These are phyloP conservation scores for Neuroterus valhalla DNA, from an alignment of 1,140 invertebrate genomes.

Conservation along the genomic window DNA sequence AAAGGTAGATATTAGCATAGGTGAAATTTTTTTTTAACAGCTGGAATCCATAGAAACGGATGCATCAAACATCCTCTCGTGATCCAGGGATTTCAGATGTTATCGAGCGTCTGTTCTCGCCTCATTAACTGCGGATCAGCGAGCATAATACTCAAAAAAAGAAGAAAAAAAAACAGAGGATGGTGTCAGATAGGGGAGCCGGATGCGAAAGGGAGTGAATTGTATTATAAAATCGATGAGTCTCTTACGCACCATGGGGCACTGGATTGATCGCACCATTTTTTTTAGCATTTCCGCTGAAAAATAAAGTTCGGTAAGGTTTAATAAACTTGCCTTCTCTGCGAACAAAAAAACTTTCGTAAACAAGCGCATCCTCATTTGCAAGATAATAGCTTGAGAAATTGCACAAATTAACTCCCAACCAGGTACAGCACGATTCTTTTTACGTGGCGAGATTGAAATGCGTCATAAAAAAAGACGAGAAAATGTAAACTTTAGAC, in stretches of 20 bases:
- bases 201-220: constrained; percentile 45
- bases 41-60: background rate
- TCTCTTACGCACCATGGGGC: constrained; percentile 51
- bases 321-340: constrained; percentile 19
- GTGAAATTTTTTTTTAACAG: background rate
- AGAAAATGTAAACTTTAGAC: constrained; percentile 3
- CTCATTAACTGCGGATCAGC: constrained; percentile 69
- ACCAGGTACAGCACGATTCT: background rate
- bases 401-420: constrained; percentile 19
- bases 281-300: background rate
- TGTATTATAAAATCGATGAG: constrained; percentile 68
- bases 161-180: constrained; percentile 47
- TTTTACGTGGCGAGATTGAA: constrained; percentile 7
- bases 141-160: constrained; percentile 56
- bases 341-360: constrained; percentile 12
- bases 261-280: constrained; percentile 42
- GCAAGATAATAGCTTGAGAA: constrained; percentile 29
- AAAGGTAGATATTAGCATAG: background rate
- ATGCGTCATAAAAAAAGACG: constrained; percentile 3
- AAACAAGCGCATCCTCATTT: constrained; percentile 28
- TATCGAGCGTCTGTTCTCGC: constrained; percentile 60
- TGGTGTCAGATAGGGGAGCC: constrained; percentile 44
- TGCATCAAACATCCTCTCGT: constrained; percentile 36
- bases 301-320: constrained; percentile 21
- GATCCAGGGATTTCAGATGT: constrained; percentile 54